These are phyloP conservation scores for Bhutanitis thaidina DNA, from an alignment of 2,888 invertebrate genomes.

Conservation along the genomic window DNA sequence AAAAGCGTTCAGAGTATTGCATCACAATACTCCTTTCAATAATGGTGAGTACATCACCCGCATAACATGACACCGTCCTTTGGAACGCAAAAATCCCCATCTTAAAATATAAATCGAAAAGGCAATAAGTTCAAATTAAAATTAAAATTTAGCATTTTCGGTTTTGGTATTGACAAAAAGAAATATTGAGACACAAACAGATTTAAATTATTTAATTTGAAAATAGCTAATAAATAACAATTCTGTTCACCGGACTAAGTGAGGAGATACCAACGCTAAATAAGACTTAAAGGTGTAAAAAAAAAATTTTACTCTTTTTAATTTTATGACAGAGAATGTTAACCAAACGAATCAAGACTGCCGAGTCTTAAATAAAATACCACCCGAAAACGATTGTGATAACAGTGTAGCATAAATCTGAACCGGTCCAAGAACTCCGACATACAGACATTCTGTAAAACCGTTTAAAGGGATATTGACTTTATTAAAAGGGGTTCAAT, in stretches of 20 bases:
- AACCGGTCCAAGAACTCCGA: slow-evolving; percentile 12
- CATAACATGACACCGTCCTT: slow-evolving; percentile 11
- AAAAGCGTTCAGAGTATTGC: slow-evolving; percentile 10
- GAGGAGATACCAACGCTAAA: no score
- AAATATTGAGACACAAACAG: no score
- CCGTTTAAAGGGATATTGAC: slow-evolving; percentile 18
- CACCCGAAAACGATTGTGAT: slow-evolving; percentile 4
- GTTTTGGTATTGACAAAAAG: no score
- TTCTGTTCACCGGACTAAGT: not conserved
- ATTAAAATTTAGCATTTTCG: no score
- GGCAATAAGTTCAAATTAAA: no score
- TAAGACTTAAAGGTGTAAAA: no score
- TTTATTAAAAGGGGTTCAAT: slow-evolving; percentile 14
- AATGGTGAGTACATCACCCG: slow-evolving; percentile 9
- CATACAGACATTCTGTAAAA: slow-evolving; percentile 12
- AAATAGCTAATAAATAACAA: not conserved
- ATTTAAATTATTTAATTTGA: no score
- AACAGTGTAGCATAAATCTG: slow-evolving; percentile 7
- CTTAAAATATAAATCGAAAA: no score
- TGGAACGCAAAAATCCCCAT: not conserved
- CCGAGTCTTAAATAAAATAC: not conserved
- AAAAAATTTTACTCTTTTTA: no score
- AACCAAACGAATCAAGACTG: no score
- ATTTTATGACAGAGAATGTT: no score
- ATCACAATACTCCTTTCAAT: slow-evolving; percentile 15